Evolutionary conservation across 2,797 vertebrate species (phyloP).

Genomic region (Synaphobranchus kaupii): DNA sequence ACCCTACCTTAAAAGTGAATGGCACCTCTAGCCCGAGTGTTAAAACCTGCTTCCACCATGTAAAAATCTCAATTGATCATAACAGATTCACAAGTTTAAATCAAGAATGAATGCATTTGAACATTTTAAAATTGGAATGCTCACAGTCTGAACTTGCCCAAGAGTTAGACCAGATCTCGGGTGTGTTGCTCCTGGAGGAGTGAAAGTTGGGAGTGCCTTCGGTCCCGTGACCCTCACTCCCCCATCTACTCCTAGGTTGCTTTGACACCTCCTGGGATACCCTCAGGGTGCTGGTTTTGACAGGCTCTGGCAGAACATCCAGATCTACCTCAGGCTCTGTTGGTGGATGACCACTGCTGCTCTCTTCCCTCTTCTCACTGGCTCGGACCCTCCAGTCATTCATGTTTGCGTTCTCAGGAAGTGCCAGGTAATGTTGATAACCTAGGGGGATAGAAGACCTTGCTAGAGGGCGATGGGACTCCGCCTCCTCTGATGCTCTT

Average conservation of each 20-base stretch:
- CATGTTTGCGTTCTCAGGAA: constrained; percentile 43
- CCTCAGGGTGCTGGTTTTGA: constrained; percentile 15
- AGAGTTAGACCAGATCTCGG: constrained; percentile 51
- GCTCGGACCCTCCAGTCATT: constrained; percentile 40
- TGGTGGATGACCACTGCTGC: constrained; percentile 27
- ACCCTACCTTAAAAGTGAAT: constrained; percentile 15
- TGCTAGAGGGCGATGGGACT: constrained; percentile 37
- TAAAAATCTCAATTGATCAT: constrained; percentile 24
- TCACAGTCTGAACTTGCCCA: constrained; percentile 67
- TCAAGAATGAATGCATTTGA: neutral
- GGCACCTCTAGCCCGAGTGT: neutral
- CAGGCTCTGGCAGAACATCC: constrained; percentile 8
- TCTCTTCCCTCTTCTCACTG: constrained; percentile 25
- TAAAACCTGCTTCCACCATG: constrained; percentile 48
- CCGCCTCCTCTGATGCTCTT: constrained; percentile 18
- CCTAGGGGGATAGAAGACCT: constrained; percentile 56
- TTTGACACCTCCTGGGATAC: constrained; percentile 28
- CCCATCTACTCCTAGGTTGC: neutral
- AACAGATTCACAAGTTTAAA: constrained; percentile 33
- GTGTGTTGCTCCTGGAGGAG: constrained; percentile 48
- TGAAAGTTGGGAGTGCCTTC: constrained; percentile 41
- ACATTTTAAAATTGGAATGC: constrained; percentile 46
- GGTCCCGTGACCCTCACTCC: constrained; percentile 31
- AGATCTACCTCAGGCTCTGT: constrained; percentile 16
- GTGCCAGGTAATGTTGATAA: constrained; percentile 55